A percentile compares a stretch with the other conserved stretches of the same genome.
These are phyloP conservation scores for Nothoprocta pentlandii DNA, from an alignment of 2,113 vertebrate species.

Conservation along the genomic window DNA sequence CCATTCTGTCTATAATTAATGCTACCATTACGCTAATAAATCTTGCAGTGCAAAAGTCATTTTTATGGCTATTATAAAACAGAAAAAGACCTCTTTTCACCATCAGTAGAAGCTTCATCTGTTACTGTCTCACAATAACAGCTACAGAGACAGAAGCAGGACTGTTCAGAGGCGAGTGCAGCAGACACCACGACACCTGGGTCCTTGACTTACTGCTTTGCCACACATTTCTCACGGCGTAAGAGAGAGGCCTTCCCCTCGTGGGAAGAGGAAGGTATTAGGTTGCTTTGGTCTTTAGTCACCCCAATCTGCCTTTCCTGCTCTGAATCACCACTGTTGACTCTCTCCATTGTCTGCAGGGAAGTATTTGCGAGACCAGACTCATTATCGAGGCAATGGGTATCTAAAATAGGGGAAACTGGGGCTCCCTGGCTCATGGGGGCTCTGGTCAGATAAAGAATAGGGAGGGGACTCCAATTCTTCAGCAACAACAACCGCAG, in stretches of 20 bases:
- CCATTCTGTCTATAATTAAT: background rate
- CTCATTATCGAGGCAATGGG: rapidly evolving
- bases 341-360: background rate
- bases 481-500: background rate
- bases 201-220: background rate
- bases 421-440: background rate
- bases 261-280: background rate
- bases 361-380: background rate
- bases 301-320: background rate
- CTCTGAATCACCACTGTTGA: background rate
- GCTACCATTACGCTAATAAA: background rate
- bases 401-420: background rate
- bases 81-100: background rate
- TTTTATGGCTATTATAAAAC: background rate
- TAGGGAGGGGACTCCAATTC: rapidly evolving
- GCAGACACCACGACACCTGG: background rate
- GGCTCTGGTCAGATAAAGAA: background rate
- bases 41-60: background rate
- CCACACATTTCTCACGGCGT: background rate
- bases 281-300: background rate
- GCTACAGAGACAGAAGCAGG: background rate
- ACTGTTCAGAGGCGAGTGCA: background rate
- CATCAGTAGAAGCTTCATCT: background rate
- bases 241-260: background rate
- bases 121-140: background rate